phyloP scores from a whole-genome alignment of 2,888 invertebrate species.

The Ephialtes manifestator region DNA sequence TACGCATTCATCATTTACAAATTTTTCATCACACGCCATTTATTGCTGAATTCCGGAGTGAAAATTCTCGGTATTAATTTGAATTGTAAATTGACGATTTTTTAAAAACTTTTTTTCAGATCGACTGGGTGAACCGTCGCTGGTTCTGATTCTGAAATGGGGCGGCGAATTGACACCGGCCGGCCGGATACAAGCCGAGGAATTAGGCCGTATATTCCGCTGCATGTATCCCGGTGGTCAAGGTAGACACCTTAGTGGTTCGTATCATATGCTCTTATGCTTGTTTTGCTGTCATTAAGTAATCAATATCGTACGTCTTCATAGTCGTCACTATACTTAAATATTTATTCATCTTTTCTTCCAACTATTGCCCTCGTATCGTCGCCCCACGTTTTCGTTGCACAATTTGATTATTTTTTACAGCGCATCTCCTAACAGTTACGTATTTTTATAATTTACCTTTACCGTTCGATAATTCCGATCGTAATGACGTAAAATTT shows the following conservation, averaged over 20 bases:
- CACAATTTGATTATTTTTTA: not conserved
- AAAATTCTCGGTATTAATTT: slow-evolving; percentile 11
- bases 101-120: slow-evolving; percentile 87
- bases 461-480: not conserved
- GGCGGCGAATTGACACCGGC: slow-evolving; percentile 99
- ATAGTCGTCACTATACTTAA: slow-evolving; percentile 49
- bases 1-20: not conserved
- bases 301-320: slow-evolving; percentile 49
- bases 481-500: not conserved
- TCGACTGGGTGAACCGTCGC: slow-evolving; percentile 95
- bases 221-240: slow-evolving; percentile 99
- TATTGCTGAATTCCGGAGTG: slow-evolving; percentile 27
- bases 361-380: slow-evolving; percentile 3
- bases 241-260: slow-evolving; percentile 94
- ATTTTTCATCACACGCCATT: slow-evolving; percentile 12
- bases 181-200: slow-evolving; percentile 98
- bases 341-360: slow-evolving; percentile 2
- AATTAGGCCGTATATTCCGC: slow-evolving; percentile 98
- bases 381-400: slow-evolving; percentile 1
- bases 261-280: slow-evolving; percentile 86
- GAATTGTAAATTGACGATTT: not conserved
- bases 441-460: slow-evolving; percentile 6
- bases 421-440: not conserved
- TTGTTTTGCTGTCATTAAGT: slow-evolving; percentile 69
- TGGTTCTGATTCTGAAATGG: slow-evolving; percentile 99